phyloP scores from a whole-genome alignment of 2,797 vertebrate genomes.

The Sebastes hubbsi region DNA sequence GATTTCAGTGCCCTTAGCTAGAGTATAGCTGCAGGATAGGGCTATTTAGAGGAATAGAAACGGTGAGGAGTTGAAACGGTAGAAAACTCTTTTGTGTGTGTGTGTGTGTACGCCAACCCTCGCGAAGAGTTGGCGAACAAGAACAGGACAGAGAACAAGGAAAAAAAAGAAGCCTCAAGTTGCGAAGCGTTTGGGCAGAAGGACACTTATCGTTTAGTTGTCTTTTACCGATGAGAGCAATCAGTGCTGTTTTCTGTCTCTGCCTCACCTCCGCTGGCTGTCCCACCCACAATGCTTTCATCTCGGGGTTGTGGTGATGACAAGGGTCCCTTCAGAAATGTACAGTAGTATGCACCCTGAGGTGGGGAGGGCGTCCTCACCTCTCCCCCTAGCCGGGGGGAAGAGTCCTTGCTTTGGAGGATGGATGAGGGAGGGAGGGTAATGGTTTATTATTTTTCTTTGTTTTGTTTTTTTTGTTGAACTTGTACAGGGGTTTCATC shows the following conservation, averaged over 20 bases:
- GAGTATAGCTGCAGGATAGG: constrained; percentile 55
- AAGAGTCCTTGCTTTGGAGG: constrained; percentile 82
- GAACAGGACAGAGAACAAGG: constrained; percentile 32
- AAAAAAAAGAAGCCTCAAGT: constrained; percentile 54
- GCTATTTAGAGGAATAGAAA: constrained; percentile 55
- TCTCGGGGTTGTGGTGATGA: constrained; percentile 62
- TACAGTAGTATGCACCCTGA: constrained; percentile 85
- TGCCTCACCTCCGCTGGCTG: constrained; percentile 68
- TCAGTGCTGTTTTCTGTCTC: constrained; percentile 71
- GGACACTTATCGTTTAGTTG: constrained; percentile 70
- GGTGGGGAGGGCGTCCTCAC: constrained; percentile 82
- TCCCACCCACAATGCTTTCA: constrained; percentile 70
- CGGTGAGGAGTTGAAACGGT: constrained; percentile 56
- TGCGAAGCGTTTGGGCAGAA: constrained; percentile 65
- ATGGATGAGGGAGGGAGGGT: constrained; percentile 77
- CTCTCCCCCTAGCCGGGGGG: constrained; percentile 71
- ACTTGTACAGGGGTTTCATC: constrained; percentile 99
- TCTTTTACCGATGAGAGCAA: constrained; percentile 69
- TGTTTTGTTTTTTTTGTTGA: constrained; percentile 84
- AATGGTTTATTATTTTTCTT: constrained; percentile 53
- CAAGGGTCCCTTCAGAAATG: constrained; percentile 63
- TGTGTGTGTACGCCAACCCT: constrained; percentile 36
- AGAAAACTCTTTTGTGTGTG: constrained; percentile 47
- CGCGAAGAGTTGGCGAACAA: constrained; percentile 5
- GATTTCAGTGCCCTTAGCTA: constrained; percentile 74